Evolutionary conservation across 1,140 invertebrate species (phyloP).

Genomic region (Lithobius niger): DNA sequence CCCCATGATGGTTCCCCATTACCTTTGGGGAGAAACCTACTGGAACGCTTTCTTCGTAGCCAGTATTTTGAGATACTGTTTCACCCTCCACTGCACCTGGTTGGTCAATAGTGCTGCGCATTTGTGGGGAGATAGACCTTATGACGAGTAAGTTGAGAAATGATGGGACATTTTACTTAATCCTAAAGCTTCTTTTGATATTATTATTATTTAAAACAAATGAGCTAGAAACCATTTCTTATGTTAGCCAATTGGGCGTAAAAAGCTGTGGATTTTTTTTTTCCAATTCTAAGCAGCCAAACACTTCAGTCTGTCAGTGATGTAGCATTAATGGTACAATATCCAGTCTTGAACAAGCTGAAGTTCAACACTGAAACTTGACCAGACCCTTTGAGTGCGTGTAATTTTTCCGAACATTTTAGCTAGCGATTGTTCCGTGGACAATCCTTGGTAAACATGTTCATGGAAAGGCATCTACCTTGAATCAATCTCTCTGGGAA

Average conservation of each 20-base stretch:
- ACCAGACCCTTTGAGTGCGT: too few relatives aligned
- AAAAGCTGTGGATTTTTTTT: neutral
- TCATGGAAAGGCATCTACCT: too few relatives aligned
- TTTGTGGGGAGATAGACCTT: slow-evolving; percentile 78
- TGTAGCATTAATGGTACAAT: neutral
- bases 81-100: slow-evolving; percentile 86
- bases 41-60: slow-evolving; percentile 66
- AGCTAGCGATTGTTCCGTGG: too few relatives aligned
- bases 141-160: slow-evolving; percentile 56
- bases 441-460: too few relatives aligned
- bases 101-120: slow-evolving; percentile 90
- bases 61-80: slow-evolving; percentile 67
- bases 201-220: neutral
- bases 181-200: neutral
- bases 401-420: too few relatives aligned
- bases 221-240: neutral
- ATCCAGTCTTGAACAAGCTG: too few relatives aligned
- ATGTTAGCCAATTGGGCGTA: neutral
- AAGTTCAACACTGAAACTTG: too few relatives aligned
- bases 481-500: too few relatives aligned
- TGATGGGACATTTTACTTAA: neutral
- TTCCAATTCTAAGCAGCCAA: neutral
- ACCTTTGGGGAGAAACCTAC: slow-evolving; percentile 69
- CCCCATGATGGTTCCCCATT: slow-evolving; percentile 68
- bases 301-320: neutral